Evolutionary conservation across 1,140 invertebrate species (phyloP).

Genomic region (Druon quercuslanigerum): DNA sequence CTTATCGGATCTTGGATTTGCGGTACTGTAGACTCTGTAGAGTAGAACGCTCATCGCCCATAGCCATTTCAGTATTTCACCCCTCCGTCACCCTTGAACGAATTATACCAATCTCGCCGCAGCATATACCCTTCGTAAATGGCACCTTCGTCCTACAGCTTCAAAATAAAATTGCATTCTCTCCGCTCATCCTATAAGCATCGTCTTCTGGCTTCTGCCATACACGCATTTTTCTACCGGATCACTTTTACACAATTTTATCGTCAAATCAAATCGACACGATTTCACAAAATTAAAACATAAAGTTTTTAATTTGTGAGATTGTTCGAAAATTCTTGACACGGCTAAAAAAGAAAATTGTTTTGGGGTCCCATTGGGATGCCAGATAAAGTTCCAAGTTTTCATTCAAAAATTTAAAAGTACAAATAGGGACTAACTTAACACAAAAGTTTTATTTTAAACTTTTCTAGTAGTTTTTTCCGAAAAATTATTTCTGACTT

Average conservation of each 20-base stretch:
- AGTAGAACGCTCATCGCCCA: constrained; percentile 53
- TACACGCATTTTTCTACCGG: constrained; percentile 11
- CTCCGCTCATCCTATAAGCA: not conserved
- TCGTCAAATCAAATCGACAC: constrained; percentile 1
- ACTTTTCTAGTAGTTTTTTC: too few relatives aligned
- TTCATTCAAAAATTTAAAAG: too few relatives aligned
- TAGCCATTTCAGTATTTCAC: constrained; percentile 45
- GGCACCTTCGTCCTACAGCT: constrained; percentile 43
- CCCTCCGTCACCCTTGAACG: constrained; percentile 50
- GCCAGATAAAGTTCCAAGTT: too few relatives aligned
- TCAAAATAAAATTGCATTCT: constrained; percentile 31
- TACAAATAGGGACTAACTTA: fast-evolving
- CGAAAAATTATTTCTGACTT: too few relatives aligned
- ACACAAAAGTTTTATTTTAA: too few relatives aligned
- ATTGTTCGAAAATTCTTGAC: not conserved
- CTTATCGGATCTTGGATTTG: constrained; percentile 57
- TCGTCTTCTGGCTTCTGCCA: not conserved
- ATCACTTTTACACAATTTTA: not conserved
- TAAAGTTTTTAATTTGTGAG: not conserved
- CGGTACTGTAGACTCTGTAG: constrained; percentile 49
- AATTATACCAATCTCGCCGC: constrained; percentile 17
- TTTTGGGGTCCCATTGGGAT: too few relatives aligned
- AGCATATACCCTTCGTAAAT: constrained; percentile 47
- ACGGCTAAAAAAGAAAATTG: too few relatives aligned
- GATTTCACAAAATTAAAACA: not conserved